phyloP scores from a whole-genome alignment of 2,113 vertebrate genomes.

The Platichthys flesus region DNA sequence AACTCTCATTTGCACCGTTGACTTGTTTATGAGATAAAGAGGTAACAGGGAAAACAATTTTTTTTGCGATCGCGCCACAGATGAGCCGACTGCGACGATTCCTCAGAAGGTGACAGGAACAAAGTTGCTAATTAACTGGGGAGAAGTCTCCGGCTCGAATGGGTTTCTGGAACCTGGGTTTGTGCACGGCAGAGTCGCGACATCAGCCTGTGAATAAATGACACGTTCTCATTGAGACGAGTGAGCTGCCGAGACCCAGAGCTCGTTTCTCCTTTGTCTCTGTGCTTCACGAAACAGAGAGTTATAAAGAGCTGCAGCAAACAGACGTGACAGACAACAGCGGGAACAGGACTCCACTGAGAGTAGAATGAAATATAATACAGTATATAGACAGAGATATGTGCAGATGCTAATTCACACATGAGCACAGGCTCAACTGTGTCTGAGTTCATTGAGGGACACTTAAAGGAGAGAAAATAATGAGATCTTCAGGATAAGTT shows the following conservation, averaged over 20 bases:
- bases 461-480: no score
- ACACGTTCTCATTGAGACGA: slow-evolving; percentile 5
- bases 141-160: slow-evolving; percentile 36
- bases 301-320: not conserved
- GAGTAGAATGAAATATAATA: not conserved
- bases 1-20: slow-evolving; percentile 25
- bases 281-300: slow-evolving; percentile 10
- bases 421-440: not conserved
- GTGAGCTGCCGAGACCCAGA: not conserved
- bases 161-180: not conserved
- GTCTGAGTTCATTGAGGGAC: no score
- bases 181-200: not conserved
- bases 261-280: not conserved
- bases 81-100: not conserved
- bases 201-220: slow-evolving; percentile 21
- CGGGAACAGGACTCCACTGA: not conserved
- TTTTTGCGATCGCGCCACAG: not conserved
- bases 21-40: slow-evolving; percentile 40
- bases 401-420: not conserved
- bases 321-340: not conserved
- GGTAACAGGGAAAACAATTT: slow-evolving; percentile 34
- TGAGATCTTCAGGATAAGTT: no score
- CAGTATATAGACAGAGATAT: not conserved
- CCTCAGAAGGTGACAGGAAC: slow-evolving; percentile 21
- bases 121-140: slow-evolving; percentile 53